Base-by-base conservation (phyloP, 2,888 invertebrate genomes). In the Cephalotes varians region DNA sequence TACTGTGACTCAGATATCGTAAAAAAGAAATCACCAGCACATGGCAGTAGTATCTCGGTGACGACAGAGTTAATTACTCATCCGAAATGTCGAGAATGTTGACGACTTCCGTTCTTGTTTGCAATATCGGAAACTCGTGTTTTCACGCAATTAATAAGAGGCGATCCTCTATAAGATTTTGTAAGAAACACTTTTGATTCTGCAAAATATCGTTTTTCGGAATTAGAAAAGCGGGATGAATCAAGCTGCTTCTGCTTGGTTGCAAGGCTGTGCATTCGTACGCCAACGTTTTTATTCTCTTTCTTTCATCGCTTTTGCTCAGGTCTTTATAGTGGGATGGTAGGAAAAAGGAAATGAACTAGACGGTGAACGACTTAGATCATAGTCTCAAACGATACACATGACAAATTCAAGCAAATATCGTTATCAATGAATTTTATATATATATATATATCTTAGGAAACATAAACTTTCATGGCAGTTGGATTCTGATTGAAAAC, bases 321-420 rank as follows among this genome's bases (percentile, higher is more conserved):
- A 88, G 87, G 85, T 81, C 84, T 71, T 87, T 82, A 83, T 86
- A 85, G 84, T 49, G 58, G 82, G 84, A 85, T 86, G 84, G 82
- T 87, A 88, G 87, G 90, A 90, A 87, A 47, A 86, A 90, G 90
- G 90, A 90, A 90, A 85, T 90, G 87, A 84, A 83, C 88, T 90
- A 90, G 90, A 90, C 90, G 84, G 85, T 72, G 83, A 84, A 85
- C 83, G 84, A 54, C 82, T 82, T 83, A 83, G 87, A 85, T 90
- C 88, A 81, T 86, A 86, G 80, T 87, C 83, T 85, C 81, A 79
- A 83, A 83, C 58, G 67, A 74, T 82, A 82, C 62, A 81, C 15
- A 47, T 69, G 87, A 82, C 49, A 84, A 83, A 85, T 83, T 81
- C 69, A 51, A 76, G 58, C 47, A 84, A 83, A n/a, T 73, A 80